A percentile compares a stretch with the other conserved stretches of the same genome.
Conservation (phyloP, 2,797 vertebrate species). For the Sternotherus odoratus region DNA sequence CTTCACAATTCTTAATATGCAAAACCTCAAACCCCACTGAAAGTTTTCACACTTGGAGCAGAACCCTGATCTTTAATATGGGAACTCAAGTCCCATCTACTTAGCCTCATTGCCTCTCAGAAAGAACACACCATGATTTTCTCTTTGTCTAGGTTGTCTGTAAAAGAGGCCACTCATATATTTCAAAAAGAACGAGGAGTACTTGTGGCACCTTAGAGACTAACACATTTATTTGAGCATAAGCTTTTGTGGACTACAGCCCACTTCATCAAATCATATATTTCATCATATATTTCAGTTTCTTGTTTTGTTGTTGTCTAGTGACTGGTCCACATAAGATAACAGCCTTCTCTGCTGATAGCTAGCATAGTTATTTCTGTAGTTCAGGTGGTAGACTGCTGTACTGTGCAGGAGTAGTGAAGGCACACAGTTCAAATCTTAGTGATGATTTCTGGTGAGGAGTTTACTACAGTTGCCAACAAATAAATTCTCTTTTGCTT, state of each 20-base stretch:
- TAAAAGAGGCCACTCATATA: not conserved
- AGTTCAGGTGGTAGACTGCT: not conserved
- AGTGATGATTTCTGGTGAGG: not conserved
- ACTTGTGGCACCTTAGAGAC: no score
- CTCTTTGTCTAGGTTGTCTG: not conserved
- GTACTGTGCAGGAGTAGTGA: no score
- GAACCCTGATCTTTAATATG: not conserved
- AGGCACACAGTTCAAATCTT: not conserved
- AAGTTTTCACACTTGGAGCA: not conserved
- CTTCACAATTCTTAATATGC: not conserved
- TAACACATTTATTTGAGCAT: no score
- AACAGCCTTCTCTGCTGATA: not conserved
- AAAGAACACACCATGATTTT: not conserved
- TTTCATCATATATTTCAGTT: not conserved
- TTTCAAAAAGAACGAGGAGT: no score
- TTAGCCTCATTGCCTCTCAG: not conserved
- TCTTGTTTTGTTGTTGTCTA: not conserved
- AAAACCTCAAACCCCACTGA: not conserved
- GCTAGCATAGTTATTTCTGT: not conserved
- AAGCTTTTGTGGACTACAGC: no score
- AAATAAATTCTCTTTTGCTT: not conserved
- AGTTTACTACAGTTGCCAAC: not conserved
- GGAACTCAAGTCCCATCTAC: not conserved
- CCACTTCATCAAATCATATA: no score
- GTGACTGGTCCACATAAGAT: not conserved